phyloP scores from a whole-genome alignment of 2,113 vertebrate genomes.

The Okapia johnstoni region DNA sequence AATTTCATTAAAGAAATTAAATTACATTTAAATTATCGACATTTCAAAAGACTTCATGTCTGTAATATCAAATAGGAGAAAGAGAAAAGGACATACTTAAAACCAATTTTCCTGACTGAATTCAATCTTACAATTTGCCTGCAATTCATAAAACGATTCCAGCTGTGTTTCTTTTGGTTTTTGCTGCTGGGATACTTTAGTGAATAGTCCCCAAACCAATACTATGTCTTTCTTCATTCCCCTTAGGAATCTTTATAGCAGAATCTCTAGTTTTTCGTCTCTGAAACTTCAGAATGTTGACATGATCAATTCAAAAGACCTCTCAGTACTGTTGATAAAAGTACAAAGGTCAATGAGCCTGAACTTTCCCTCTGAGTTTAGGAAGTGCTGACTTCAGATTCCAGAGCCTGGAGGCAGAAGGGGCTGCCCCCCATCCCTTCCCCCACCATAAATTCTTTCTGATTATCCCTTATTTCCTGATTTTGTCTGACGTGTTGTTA shows the following conservation, averaged over 20 bases:
- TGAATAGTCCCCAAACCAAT: slow-evolving; percentile 43
- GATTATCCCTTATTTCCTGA: not conserved
- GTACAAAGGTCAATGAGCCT: not conserved
- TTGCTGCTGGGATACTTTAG: slow-evolving; percentile 18
- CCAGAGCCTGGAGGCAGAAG: not conserved
- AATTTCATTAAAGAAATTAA: slow-evolving; percentile 65
- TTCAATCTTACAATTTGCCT: slow-evolving; percentile 51
- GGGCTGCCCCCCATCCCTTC: not conserved
- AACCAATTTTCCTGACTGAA: slow-evolving; percentile 61
- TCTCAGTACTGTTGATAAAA: not conserved
- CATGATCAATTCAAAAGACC: not conserved
- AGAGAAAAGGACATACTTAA: slow-evolving; percentile 64
- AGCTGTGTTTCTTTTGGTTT: slow-evolving; percentile 55
- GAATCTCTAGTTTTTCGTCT: not conserved
- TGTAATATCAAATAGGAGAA: slow-evolving; percentile 56
- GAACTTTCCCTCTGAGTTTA: slow-evolving; percentile 14
- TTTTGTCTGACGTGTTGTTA: not conserved
- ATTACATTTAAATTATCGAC: slow-evolving; percentile 64
- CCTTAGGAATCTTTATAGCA: slow-evolving; percentile 31
- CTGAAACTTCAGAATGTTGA: not conserved
- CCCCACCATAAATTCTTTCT: not conserved
- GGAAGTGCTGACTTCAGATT: slow-evolving; percentile 30
- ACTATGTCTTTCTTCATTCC: slow-evolving; percentile 42
- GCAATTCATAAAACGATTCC: slow-evolving; percentile 56
- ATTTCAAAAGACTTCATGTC: slow-evolving; percentile 49